Evolutionary conservation across 2,888 invertebrate genomes (phyloP).

Genomic region (Crocallis elinguaria): DNA sequence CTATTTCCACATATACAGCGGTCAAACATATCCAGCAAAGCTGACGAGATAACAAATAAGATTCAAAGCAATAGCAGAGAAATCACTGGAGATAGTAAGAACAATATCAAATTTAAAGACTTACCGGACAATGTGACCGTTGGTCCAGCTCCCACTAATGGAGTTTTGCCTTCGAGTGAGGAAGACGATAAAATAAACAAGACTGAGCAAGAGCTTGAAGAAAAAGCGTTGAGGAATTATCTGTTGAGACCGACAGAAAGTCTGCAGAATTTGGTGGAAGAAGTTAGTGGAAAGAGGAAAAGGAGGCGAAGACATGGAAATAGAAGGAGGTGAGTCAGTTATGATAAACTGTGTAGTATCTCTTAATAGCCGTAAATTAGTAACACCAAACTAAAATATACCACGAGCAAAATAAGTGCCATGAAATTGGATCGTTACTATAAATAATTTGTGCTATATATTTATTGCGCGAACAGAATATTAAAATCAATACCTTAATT

Average conservation of each 20-base stretch:
- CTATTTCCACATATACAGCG: conserved; percentile 71
- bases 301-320: conserved; percentile 75
- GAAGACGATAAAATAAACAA: conserved; percentile 68
- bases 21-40: conserved; percentile 69
- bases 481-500: too few relatives aligned
- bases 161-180: conserved; percentile 69
- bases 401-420: too few relatives aligned
- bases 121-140: conserved; percentile 75
- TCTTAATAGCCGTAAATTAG: too few relatives aligned
- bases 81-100: conserved; percentile 79
- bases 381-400: too few relatives aligned
- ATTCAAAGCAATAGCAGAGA: conserved; percentile 83
- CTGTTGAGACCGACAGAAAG: conserved; percentile 73
- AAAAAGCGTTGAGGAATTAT: conserved; percentile 55
- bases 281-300: conserved; percentile 53
- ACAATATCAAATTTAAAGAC: conserved; percentile 74
- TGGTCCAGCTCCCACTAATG: conserved; percentile 78
- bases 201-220: conserved; percentile 53
- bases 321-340: conserved; percentile 67
- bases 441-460: too few relatives aligned
- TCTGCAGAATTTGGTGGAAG: conserved; percentile 66
- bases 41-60: conserved; percentile 80
- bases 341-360: too few relatives aligned
- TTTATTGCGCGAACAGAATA: too few relatives aligned
- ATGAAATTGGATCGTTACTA: too few relatives aligned